Conservation (phyloP, 1,140 invertebrate genomes). For the Pachyrhynchus sulphureomaculatus region DNA sequence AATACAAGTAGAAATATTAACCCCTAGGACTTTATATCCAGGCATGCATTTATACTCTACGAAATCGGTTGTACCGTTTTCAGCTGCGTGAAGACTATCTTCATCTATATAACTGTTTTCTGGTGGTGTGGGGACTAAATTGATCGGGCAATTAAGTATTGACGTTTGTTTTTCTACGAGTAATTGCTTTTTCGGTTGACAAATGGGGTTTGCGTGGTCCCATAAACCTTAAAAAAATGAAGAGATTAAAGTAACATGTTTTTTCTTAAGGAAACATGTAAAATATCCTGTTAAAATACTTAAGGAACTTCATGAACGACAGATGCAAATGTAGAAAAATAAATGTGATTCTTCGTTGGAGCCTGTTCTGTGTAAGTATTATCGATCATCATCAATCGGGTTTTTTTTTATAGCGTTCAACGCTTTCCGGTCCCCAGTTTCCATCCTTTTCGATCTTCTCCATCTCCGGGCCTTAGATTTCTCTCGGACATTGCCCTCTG, state of each 20-base stretch:
- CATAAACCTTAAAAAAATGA: slow-evolving; percentile 42
- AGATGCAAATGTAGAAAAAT: too few relatives aligned
- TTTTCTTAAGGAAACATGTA: neutral
- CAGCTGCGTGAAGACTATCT: slow-evolving; percentile 38
- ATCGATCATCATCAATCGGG: too few relatives aligned
- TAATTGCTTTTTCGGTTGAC: slow-evolving; percentile 37
- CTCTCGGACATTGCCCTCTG: too few relatives aligned
- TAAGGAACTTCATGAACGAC: too few relatives aligned
- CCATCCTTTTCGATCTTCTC: too few relatives aligned
- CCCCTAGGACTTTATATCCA: slow-evolving; percentile 51
- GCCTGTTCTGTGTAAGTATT: too few relatives aligned
- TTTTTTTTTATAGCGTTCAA: too few relatives aligned
- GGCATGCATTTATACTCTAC: slow-evolving; percentile 52
- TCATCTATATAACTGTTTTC: slow-evolving; percentile 49
- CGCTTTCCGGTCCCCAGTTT: too few relatives aligned
- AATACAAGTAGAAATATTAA: slow-evolving; percentile 49
- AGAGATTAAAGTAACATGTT: neutral
- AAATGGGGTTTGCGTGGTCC: slow-evolving; percentile 51
- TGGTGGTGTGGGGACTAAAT: slow-evolving; percentile 46
- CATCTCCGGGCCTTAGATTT: too few relatives aligned
- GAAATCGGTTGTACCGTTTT: slow-evolving; percentile 36
- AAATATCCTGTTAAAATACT: too few relatives aligned
- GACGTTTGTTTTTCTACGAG: neutral
- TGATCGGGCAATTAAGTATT: slow-evolving; percentile 35
- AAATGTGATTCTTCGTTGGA: too few relatives aligned